Evolutionary conservation across 2,797 vertebrate species (phyloP).

Genomic region (Sebastes vulpes): DNA sequence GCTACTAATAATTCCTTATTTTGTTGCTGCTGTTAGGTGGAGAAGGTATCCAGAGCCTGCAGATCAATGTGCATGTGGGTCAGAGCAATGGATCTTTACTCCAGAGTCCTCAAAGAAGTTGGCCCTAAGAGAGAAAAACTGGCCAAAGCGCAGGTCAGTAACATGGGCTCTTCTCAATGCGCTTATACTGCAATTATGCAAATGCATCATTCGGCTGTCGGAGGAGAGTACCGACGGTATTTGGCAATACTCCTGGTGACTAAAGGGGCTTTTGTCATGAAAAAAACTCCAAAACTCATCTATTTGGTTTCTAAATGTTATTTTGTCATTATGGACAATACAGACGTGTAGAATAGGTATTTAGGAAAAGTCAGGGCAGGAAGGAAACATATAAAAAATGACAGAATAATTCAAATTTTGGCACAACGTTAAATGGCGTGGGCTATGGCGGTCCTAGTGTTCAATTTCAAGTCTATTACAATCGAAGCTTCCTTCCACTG

Average conservation of each 20-base stretch:
- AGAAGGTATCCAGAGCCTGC: conserved; percentile 90
- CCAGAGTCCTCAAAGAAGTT: conserved; percentile 87
- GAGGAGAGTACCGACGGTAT: background rate
- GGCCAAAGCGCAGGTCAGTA: conserved; percentile 84
- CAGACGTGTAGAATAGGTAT: too few relatives aligned
- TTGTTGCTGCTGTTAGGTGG: conserved; percentile 69
- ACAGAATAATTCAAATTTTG: too few relatives aligned
- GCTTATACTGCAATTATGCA: background rate
- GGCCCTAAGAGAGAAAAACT: conserved; percentile 89
- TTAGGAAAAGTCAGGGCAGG: too few relatives aligned
- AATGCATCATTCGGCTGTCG: background rate
- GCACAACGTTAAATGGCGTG: too few relatives aligned
- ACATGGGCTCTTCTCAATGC: background rate
- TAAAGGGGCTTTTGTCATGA: too few relatives aligned
- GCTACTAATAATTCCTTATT: background rate
- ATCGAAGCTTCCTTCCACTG: background rate
- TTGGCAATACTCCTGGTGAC: too few relatives aligned
- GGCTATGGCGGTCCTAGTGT: too few relatives aligned
- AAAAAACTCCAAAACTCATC: background rate
- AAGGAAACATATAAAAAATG: too few relatives aligned
- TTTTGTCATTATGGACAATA: too few relatives aligned
- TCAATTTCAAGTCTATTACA: background rate
- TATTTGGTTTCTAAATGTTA: too few relatives aligned
- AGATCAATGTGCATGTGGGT: conserved; percentile 93
- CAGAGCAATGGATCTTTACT: conserved; percentile 90